Conservation (phyloP, 2,113 vertebrate genomes). For the Sebastes schlegelii region DNA sequence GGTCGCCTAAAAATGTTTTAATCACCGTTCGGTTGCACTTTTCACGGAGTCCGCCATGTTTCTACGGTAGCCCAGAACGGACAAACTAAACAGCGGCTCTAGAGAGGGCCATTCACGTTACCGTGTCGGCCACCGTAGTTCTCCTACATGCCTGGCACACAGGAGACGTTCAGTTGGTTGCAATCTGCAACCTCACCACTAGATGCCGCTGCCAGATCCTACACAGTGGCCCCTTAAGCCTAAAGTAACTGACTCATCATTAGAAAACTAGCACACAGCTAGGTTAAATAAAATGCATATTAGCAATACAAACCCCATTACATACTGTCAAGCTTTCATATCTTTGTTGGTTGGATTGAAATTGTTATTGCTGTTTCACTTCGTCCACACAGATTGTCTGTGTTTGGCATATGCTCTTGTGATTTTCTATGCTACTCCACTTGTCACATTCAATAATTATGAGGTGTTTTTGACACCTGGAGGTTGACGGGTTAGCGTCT, state of each 20-base stretch:
- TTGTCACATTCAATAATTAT: slow-evolving; percentile 3
- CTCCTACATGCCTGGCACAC: no score
- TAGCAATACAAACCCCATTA: not conserved
- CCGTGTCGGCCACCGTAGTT: no score
- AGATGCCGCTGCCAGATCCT: no score
- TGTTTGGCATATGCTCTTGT: not conserved
- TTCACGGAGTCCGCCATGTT: no score
- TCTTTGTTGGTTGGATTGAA: no score
- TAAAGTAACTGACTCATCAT: not conserved
- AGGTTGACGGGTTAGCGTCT: not conserved
- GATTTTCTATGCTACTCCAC: not conserved
- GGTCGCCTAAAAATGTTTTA: no score
- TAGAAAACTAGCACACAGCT: not conserved
- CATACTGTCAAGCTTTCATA: not conserved
- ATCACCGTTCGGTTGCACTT: no score
- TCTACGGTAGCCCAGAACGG: no score
- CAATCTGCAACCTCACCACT: no score
- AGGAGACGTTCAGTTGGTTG: no score
- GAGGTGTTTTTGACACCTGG: not conserved
- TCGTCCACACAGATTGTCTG: not conserved
- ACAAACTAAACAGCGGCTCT: no score
- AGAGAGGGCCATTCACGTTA: no score
- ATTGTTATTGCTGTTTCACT: not conserved
- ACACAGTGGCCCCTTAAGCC: not conserved
- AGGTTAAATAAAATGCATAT: not conserved